Evolutionary conservation across 2,113 vertebrate species (phyloP).

Genomic region (Dermatemys mawii): DNA sequence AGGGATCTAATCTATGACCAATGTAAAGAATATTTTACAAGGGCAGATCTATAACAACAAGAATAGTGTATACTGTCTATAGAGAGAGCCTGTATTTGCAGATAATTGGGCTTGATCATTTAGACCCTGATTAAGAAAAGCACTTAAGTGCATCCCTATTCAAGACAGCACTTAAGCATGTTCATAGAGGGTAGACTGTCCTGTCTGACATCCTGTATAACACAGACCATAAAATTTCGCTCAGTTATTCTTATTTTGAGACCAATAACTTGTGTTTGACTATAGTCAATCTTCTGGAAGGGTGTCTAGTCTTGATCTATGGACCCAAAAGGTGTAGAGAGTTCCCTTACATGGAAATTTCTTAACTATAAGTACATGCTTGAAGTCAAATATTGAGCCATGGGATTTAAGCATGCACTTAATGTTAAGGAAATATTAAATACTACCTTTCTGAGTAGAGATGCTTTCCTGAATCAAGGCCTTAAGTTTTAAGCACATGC

Average conservation of each 20-base stretch:
- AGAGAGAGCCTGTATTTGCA: not conserved
- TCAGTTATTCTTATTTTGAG: not conserved
- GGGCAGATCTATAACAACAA: not conserved
- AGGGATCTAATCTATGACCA: not conserved
- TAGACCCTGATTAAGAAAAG: not conserved
- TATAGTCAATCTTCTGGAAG: not conserved
- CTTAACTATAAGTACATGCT: not conserved
- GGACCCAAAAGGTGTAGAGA: not conserved
- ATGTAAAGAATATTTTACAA: not conserved
- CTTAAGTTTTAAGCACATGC: not conserved
- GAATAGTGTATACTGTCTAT: not conserved
- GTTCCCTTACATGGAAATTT: not conserved
- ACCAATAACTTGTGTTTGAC: not conserved
- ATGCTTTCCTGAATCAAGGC: not conserved
- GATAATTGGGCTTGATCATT: not conserved
- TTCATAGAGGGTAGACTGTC: not conserved
- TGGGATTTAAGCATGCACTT: not conserved
- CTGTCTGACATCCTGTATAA: not conserved
- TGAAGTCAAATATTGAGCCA: not conserved
- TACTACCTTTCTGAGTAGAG: not conserved
- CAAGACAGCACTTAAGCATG: not conserved
- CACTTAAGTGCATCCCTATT: not conserved
- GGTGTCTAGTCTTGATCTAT: not conserved
- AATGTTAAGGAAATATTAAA: not conserved
- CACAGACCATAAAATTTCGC: not conserved